Conservation (phyloP, 2,888 invertebrate genomes). For the Hofmannophila pseudospretella region DNA sequence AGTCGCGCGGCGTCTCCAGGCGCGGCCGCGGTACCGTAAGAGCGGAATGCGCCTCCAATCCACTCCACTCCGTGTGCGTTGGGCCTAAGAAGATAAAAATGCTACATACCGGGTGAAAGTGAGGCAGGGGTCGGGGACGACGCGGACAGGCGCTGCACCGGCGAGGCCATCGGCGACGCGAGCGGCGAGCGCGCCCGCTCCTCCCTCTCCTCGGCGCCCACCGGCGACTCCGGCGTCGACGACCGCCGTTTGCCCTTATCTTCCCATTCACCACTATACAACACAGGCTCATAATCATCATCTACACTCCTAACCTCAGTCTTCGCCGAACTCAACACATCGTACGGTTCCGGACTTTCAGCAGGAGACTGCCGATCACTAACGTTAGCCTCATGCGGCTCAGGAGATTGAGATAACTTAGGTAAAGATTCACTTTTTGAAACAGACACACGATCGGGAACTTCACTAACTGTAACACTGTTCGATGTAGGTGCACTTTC, state of each 20-base stretch:
- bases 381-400: slow-evolving; percentile 31
- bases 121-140: slow-evolving; percentile 44
- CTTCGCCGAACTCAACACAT: slow-evolving; percentile 38
- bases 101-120: slow-evolving; percentile 52
- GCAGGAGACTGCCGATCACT: slow-evolving; percentile 30
- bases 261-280: slow-evolving; percentile 55
- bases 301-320: slow-evolving; percentile 29
- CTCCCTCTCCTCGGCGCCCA: slow-evolving; percentile 29
- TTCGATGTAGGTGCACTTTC: slow-evolving; percentile 26
- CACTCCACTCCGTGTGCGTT: no score
- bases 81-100: no score
- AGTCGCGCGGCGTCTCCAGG: no score
- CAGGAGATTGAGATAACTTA: slow-evolving; percentile 35
- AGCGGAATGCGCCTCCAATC: no score
- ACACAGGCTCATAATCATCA: slow-evolving; percentile 54
- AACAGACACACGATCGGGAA: slow-evolving; percentile 19
- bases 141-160: slow-evolving; percentile 45
- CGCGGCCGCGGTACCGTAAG: no score
- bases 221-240: slow-evolving; percentile 56
- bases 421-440: slow-evolving; percentile 22
- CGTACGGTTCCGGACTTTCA: slow-evolving; percentile 39
- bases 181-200: slow-evolving; percentile 48
- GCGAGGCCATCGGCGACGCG: slow-evolving; percentile 56
- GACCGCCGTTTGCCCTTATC: slow-evolving; percentile 58
- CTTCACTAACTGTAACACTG: slow-evolving; percentile 27